Conservation (phyloP, 2,888 invertebrate genomes). For the Stenichneumon culpator region DNA sequence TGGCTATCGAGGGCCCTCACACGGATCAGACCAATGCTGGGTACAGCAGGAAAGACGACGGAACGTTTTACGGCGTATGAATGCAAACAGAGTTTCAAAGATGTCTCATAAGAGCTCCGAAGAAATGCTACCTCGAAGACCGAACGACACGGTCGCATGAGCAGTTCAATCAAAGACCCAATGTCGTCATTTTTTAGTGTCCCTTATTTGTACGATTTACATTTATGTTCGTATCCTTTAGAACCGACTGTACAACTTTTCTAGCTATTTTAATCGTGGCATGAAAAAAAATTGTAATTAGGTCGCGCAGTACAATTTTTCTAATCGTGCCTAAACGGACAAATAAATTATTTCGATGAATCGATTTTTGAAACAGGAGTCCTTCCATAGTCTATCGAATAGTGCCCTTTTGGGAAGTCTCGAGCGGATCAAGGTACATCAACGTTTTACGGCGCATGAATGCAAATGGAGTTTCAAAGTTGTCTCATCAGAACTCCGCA, state of each 20-base stretch:
- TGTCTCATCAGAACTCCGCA: background rate
- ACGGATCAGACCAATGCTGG: slow-evolving; percentile 93
- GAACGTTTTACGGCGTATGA: slow-evolving; percentile 82
- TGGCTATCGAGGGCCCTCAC: slow-evolving; percentile 93
- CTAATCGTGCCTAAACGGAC: background rate
- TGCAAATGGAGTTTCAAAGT: background rate
- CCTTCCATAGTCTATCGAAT: background rate
- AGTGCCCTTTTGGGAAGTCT: no score
- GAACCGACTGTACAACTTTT: slow-evolving; percentile 18
- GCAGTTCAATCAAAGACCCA: background rate
- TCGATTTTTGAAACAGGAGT: background rate
- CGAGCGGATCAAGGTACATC: slow-evolving; percentile 57
- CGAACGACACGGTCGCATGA: background rate
- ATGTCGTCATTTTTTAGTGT: slow-evolving; percentile 3
- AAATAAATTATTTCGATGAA: background rate
- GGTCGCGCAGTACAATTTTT: slow-evolving; percentile 3
- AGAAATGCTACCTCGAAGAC: background rate
- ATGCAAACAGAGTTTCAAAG: background rate
- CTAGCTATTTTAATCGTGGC: background rate
- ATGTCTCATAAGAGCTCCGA: background rate
- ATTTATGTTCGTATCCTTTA: background rate
- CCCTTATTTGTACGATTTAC: slow-evolving; percentile 38
- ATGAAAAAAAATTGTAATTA: no score
- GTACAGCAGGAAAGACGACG: slow-evolving; percentile 92
- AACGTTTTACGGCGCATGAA: slow-evolving; percentile 14